These are phyloP conservation scores for Sitophilus oryzae DNA, from an alignment of 1,140 invertebrate species.

Conservation along the genomic window DNA sequence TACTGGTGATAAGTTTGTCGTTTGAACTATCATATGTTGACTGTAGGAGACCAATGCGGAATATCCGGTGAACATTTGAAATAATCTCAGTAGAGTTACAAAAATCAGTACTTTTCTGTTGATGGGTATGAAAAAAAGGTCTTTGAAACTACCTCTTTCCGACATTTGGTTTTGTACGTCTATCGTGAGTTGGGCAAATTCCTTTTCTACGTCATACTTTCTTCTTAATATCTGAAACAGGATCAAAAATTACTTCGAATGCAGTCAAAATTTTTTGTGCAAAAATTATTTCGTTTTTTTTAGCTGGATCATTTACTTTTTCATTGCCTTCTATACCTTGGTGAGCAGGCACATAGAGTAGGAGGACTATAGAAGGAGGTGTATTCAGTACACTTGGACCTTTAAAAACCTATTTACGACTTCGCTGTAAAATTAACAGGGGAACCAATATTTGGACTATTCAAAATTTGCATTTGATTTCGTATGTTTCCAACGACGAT, in stretches of 20 bases:
- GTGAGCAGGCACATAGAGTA: no score
- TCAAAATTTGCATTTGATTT: no score
- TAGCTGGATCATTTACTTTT: no score
- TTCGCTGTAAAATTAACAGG: no score
- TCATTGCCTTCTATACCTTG: no score
- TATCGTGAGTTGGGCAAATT: slow-evolving; percentile 64
- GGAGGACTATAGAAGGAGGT: no score
- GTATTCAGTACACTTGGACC: no score
- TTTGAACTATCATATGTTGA: slow-evolving; percentile 48
- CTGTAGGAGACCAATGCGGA: slow-evolving; percentile 58
- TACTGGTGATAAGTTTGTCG: slow-evolving; percentile 39
- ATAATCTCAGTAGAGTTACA: slow-evolving; percentile 46
- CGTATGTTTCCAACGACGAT: no score
- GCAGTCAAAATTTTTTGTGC: background rate
- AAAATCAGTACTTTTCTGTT: slow-evolving; percentile 47
- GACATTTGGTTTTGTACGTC: slow-evolving; percentile 31
- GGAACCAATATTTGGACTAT: no score
- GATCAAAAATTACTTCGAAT: background rate
- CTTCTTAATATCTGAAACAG: slow-evolving; percentile 67
- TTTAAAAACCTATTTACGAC: no score
- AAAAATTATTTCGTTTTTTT: no score
- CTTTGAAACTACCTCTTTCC: slow-evolving; percentile 37
- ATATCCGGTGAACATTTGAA: slow-evolving; percentile 57
- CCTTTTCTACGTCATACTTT: slow-evolving; percentile 68
- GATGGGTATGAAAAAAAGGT: slow-evolving; percentile 43